phyloP scores from a whole-genome alignment of 2,888 invertebrate genomes.

The Polyommatus icarus region DNA sequence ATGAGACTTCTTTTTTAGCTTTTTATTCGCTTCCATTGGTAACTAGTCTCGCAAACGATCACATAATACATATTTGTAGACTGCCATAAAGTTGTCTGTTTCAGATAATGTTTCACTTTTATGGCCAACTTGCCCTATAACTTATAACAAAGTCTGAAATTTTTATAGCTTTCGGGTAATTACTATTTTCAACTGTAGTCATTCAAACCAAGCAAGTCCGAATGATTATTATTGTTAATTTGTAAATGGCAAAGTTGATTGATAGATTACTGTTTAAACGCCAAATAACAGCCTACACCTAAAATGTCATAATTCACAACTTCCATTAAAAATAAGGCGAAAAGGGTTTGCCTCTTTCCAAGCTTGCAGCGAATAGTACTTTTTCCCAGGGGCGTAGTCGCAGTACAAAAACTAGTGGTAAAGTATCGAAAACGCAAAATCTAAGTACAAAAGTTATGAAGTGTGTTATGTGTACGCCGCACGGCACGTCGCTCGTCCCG shows the following conservation, averaged over 20 bases:
- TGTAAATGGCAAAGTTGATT: not conserved
- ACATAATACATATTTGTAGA: not conserved
- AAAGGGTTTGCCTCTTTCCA: too few relatives aligned
- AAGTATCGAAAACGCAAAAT: not conserved
- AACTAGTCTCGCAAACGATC: not conserved
- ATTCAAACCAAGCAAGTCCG: too few relatives aligned
- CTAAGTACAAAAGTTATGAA: not conserved
- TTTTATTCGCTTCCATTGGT: not conserved
- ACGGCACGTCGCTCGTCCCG: not conserved
- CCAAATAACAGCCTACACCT: too few relatives aligned
- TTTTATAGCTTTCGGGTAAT: not conserved
- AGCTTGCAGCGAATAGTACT: too few relatives aligned
- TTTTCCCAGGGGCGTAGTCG: not conserved
- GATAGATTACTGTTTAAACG: too few relatives aligned
- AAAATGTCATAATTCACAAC: too few relatives aligned
- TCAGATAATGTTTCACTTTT: conserved; percentile 14
- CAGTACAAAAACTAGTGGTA: not conserved
- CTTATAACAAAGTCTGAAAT: not conserved
- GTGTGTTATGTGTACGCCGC: not conserved
- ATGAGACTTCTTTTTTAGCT: not conserved
- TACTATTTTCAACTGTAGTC: not conserved
- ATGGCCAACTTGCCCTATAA: not conserved
- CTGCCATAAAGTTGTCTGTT: conserved; percentile 1
- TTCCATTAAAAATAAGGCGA: too few relatives aligned
- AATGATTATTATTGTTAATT: not conserved